phyloP scores from a whole-genome alignment of 2,888 invertebrate species.

The Drosophila cyrtoloma region DNA sequence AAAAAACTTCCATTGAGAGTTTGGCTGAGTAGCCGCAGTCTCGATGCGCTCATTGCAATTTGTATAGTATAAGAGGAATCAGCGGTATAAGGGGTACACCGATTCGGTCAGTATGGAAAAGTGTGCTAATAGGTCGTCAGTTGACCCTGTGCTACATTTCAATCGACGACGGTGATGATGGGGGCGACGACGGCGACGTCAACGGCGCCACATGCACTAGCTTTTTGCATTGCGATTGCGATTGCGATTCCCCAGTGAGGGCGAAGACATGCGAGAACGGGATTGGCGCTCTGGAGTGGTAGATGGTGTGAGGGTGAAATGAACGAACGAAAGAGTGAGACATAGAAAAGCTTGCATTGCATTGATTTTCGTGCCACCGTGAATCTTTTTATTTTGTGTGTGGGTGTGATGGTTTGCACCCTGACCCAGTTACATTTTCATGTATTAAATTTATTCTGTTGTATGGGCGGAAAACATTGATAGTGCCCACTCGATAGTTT shows the following conservation, averaged over 20 bases:
- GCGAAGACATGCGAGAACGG: slow-evolving; percentile 15
- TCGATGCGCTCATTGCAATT: slow-evolving; percentile 20
- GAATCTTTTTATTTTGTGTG: slow-evolving; percentile 30
- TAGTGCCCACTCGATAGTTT: background rate
- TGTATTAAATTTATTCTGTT: slow-evolving; percentile 55
- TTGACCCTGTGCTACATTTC: slow-evolving; percentile 84
- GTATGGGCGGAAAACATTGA: background rate
- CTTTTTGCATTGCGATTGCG: slow-evolving; percentile 58
- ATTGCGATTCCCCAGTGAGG: slow-evolving; percentile 20
- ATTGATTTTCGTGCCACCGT: slow-evolving; percentile 34
- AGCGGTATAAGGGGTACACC: background rate
- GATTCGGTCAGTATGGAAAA: slow-evolving; percentile 63
- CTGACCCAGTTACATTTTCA: slow-evolving; percentile 83
- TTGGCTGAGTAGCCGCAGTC: slow-evolving; percentile 50
- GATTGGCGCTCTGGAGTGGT: background rate
- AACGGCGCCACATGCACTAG: slow-evolving; percentile 59
- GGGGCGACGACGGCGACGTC: slow-evolving; percentile 13
- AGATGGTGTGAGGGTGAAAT: slow-evolving; percentile 12
- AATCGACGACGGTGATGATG: slow-evolving; percentile 38
- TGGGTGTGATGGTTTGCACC: slow-evolving; percentile 74
- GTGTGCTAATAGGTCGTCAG: slow-evolving; percentile 84
- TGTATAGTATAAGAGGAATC: background rate
- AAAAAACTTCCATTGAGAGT: slow-evolving; percentile 77
- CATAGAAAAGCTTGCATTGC: slow-evolving; percentile 18
- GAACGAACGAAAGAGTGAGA: background rate